phyloP scores from a whole-genome alignment of 1,140 invertebrate species.

The Marisa cornuarietis region DNA sequence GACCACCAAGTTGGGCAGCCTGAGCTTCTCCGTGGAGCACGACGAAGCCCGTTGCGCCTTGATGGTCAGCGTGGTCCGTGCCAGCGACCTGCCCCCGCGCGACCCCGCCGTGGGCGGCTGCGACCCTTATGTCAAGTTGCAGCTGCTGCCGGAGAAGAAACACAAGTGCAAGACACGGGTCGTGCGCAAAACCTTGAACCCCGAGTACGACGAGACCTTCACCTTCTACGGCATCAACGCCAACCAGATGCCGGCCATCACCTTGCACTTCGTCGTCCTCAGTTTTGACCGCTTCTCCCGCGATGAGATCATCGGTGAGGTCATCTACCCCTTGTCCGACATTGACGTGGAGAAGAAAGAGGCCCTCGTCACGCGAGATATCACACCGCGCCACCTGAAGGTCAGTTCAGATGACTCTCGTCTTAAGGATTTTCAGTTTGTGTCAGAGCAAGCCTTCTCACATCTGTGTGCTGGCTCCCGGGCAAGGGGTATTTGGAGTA shows the following conservation, averaged over 20 bases:
- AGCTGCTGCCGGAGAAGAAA: conserved; percentile 84
- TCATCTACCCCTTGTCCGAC: conserved; percentile 69
- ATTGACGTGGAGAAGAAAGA: conserved; percentile 56
- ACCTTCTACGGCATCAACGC: conserved; percentile 80
- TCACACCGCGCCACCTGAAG: conserved; percentile 60
- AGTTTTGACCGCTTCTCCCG: conserved; percentile 91
- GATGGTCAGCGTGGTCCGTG: conserved; percentile 87
- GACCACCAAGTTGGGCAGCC: conserved; percentile 77
- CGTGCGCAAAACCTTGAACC: conserved; percentile 84
- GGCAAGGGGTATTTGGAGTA: not conserved
- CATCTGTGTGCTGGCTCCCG: not conserved
- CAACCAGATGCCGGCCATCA: conserved; percentile 78
- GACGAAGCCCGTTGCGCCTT: conserved; percentile 88
- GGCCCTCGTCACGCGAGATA: conserved; percentile 54
- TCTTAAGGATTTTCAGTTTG: not conserved
- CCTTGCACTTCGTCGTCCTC: conserved; percentile 83
- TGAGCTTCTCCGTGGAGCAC: conserved; percentile 80
- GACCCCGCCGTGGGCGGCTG: conserved; percentile 75
- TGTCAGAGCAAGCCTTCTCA: not conserved
- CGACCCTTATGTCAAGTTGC: conserved; percentile 88
- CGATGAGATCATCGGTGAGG: conserved; percentile 87
- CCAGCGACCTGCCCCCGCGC: conserved; percentile 54
- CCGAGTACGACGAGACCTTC: conserved; percentile 88
- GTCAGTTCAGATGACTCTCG: conserved; percentile 35
- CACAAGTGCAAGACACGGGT: conserved; percentile 88